Conservation (phyloP, 1,140 invertebrate genomes). For the Procambarus clarkii region DNA sequence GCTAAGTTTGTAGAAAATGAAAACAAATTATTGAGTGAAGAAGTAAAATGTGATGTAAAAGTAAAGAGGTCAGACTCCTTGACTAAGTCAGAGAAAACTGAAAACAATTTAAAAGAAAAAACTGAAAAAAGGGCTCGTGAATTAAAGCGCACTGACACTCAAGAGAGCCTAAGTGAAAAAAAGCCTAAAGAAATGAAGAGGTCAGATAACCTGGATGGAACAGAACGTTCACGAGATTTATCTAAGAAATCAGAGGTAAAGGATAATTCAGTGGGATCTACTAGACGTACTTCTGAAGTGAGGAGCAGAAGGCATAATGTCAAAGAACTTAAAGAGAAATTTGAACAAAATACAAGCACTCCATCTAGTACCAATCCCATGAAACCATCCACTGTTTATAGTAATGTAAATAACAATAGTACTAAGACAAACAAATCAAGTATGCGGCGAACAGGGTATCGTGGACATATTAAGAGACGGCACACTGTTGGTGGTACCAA, state of each 20-base stretch:
- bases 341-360: slow-evolving; percentile 61
- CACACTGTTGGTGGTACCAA: slow-evolving; percentile 94
- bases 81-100: slow-evolving; percentile 88
- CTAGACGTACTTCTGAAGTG: slow-evolving; percentile 58
- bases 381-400: slow-evolving; percentile 40
- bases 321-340: slow-evolving; percentile 71
- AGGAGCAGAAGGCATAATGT: slow-evolving; percentile 69
- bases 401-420: slow-evolving; percentile 64
- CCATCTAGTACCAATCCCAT: slow-evolving; percentile 34
- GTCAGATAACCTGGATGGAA: slow-evolving; percentile 34
- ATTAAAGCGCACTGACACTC: slow-evolving; percentile 61
- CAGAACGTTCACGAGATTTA: slow-evolving; percentile 37
- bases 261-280: slow-evolving; percentile 18
- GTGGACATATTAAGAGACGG: slow-evolving; percentile 82
- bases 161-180: slow-evolving; percentile 66
- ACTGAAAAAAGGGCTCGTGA: slow-evolving; percentile 82
- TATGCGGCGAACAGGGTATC: slow-evolving; percentile 47
- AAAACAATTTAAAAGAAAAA: slow-evolving; percentile 81
- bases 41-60: slow-evolving; percentile 44
- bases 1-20: slow-evolving; percentile 32
- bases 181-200: slow-evolving; percentile 68
- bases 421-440: slow-evolving; percentile 29
- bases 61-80: slow-evolving; percentile 81
- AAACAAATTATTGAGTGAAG: slow-evolving; percentile 51
- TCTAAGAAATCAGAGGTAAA: slow-evolving; percentile 50